Evolutionary conservation across 2,797 vertebrate genomes (phyloP), one percentile per base, ranked within the genome.

Genomic region (Adrianichthys oophorus): DNA sequence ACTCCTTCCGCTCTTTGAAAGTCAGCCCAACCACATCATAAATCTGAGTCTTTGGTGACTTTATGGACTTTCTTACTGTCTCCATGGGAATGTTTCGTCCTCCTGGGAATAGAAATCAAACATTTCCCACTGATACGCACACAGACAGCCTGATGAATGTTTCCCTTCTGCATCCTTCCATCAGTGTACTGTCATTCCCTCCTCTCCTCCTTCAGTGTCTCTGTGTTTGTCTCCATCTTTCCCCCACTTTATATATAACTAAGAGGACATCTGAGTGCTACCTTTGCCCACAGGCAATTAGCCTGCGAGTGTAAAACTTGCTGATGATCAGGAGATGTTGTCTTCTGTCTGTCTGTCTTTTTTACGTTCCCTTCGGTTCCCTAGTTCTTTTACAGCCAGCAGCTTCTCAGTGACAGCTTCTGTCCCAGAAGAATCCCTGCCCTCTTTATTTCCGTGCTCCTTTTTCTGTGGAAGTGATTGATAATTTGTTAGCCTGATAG

Each of bases 281-380:
- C 83, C 80, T 90, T 84, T 68, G 82, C 79, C 42, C 53, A 85
- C 79, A 89, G 82, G 62, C 87, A 85, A 83, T 91, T 88, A 88
- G 68, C 72, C 71, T n/a, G 19, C 41, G 52, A 84, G 89, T 84
- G 82, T 68, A 73, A 87, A 85, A 79, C 61, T 29, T 16, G 54
- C 69, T 71, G 80, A 76, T 42, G 41, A 76, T 82, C 74, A 73
- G 59, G 52, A 67, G 76, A 81, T 75, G 56, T 41, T 1, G 72
- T 64, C 80, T 65, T 72, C 56, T 72, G 62, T 19, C 53, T 32
- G 26, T 21, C 1, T 42, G 41, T 71, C 21, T 7, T 3, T 18
- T 60, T 50, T 49, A 41, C 42, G 15, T 23, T 46, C 15, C 56
- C 45, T 6, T 10, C 37, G 15, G 12, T 7, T 41, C 16, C 15